These are phyloP conservation scores for Pedicia rivosa DNA, from an alignment of 2,888 invertebrate species.

Conservation along the genomic window DNA sequence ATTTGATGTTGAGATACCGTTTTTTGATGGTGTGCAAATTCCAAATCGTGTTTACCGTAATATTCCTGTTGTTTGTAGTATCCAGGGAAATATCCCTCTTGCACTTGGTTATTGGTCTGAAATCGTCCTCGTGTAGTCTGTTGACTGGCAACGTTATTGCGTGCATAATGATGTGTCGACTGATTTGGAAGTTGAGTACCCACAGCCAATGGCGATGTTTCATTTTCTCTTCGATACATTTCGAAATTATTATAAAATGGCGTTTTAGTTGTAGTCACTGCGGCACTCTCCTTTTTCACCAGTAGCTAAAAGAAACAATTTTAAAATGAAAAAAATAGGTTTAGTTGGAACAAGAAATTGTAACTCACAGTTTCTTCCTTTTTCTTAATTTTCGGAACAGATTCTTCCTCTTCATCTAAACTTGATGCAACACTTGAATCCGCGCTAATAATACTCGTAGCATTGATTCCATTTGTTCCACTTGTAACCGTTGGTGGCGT, in stretches of 20 bases:
- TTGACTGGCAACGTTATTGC: constrained; percentile 12
- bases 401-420: constrained; percentile 29
- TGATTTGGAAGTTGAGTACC: constrained; percentile 7
- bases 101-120: constrained; percentile 4
- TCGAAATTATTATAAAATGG: constrained; percentile 26
- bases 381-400: constrained; percentile 28
- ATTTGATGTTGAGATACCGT: neutral
- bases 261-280: constrained; percentile 29
- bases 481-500: constrained; percentile 28
- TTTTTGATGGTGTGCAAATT: neutral
- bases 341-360: neutral
- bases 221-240: constrained; percentile 13
- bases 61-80: constrained; percentile 20
- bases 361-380: constrained; percentile 22
- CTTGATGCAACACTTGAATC: constrained; percentile 34
- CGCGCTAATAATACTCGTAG: constrained; percentile 34
- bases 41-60: constrained; percentile 12
- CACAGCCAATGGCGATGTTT: constrained; percentile 9
- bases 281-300: constrained; percentile 9
- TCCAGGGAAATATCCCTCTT: constrained; percentile 22
- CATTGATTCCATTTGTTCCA: constrained; percentile 58
- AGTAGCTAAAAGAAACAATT: neutral
- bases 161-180: neutral
- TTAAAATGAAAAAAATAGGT: neutral
- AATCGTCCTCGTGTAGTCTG: constrained; percentile 9